Base-by-base conservation (phyloP, 1,140 invertebrate genomes). In the Pseudomyrmex pallidus region DNA sequence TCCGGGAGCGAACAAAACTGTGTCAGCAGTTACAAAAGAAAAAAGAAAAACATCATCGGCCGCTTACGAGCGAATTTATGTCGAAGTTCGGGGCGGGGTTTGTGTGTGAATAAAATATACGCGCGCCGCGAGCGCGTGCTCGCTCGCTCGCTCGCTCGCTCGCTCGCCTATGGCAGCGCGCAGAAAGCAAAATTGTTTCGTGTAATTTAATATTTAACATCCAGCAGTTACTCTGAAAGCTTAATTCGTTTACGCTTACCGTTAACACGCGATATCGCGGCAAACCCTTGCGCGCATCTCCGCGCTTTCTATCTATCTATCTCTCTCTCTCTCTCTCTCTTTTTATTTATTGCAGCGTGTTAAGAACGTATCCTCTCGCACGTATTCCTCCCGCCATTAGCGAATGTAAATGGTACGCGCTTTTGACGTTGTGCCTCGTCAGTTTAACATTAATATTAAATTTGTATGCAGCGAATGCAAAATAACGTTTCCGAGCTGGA, bases 191-290 rank as follows among this genome's bases (percentile, higher is more conserved):
- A 78, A 80, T 50, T 80, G 54, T 44, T 70, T 80, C 22, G 54
- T 70, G 76, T 72, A 59, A 72, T 80, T 70, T 61, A 80, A 80
- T 80, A 80, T 80, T 72, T 72, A 80, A 59, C 54, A 72, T 72
- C 10, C 35, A 35, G n/a, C 46, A 5, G 20, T 12, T 25, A 50
- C 35, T 57, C 46, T 59, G 44, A 72, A 59, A 72, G 44, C 20
- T 80, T 59, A 59, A 72, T 72, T 59, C 66, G 20, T 63, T 63
- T 63, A 63, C n/a, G 25, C 54, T 48, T 59, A 2, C 8, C 20
- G 46, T 80, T 80, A 72, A 59, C 76, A 66, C 12, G 20, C 44
- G 15, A 72, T 20, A 48, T 59, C 12, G 20, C 67, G 13, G 50
- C 13, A 35, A 35, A 52, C 50, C 13, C 50, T 13, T 2, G 15